A percentile compares a stretch with the other conserved stretches of the same genome.
Conservation (phyloP, 2,113 vertebrate genomes). For the Peromyscus polionotus region DNA sequence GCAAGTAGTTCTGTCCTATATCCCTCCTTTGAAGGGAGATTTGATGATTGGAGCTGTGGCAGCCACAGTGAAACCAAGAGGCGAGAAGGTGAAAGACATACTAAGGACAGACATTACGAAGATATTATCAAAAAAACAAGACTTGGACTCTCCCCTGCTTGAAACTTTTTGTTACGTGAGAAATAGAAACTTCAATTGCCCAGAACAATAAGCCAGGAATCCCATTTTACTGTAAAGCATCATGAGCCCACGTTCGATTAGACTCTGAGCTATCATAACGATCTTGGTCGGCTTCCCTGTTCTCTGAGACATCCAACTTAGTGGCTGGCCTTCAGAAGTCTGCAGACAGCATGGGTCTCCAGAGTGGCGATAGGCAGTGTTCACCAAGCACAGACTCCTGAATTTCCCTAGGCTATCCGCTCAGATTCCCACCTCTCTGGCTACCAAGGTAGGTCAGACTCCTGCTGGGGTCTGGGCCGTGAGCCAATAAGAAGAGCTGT, state of each 20-base stretch:
- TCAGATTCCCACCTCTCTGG: background rate
- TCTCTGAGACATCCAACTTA: background rate
- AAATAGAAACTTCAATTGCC: background rate
- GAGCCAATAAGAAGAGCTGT: slow-evolving; percentile 21
- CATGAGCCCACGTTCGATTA: background rate
- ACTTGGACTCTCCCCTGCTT: background rate
- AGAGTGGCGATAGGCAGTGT: background rate
- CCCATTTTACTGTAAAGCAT: background rate
- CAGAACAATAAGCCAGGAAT: background rate
- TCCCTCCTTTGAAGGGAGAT: background rate
- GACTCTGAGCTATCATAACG: background rate
- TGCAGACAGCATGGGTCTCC: background rate
- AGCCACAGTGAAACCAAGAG: slow-evolving; percentile 22
- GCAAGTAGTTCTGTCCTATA: background rate
- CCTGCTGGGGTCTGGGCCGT: background rate
- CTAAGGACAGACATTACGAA: background rate
- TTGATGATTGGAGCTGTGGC: slow-evolving; percentile 26
- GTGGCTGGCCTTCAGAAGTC: background rate
- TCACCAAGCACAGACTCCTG: background rate
- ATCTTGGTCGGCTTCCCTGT: background rate
- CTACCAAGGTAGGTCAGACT: slow-evolving; percentile 25
- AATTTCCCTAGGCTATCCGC: background rate
- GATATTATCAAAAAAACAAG: background rate
- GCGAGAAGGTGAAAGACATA: background rate
- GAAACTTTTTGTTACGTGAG: background rate